These are phyloP conservation scores for Ostrea edulis DNA, from an alignment of 1,140 invertebrate species.

Conservation along the genomic window DNA sequence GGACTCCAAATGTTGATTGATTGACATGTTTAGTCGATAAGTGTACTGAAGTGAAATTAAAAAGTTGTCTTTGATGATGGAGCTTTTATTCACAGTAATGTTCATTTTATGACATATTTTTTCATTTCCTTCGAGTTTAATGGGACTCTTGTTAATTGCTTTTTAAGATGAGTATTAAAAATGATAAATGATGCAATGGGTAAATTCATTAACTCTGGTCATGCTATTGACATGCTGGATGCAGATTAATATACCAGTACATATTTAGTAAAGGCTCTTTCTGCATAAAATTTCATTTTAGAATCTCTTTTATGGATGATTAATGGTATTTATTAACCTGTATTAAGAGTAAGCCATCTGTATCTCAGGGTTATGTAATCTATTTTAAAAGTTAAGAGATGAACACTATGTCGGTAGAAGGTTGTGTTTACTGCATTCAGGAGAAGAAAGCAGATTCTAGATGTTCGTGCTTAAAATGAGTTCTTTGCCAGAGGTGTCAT, in stretches of 20 bases:
- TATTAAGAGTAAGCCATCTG: background rate
- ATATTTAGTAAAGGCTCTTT: background rate
- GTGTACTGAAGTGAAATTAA: constrained; percentile 32
- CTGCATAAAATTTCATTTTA: background rate
- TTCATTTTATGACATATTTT: constrained; percentile 34
- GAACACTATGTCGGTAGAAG: background rate
- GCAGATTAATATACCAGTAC: background rate
- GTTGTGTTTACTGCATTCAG: background rate
- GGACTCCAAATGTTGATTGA: constrained; percentile 18
- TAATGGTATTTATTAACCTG: constrained; percentile 5
- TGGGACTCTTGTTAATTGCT: constrained; percentile 18
- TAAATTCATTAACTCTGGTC: background rate
- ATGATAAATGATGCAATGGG: constrained; percentile 28
- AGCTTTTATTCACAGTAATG: constrained; percentile 17
- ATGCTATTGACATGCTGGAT: constrained; percentile 2
- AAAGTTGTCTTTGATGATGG: constrained; percentile 30
- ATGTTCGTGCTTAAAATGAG: constrained; percentile 17
- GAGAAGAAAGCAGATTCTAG: background rate
- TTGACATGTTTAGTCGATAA: constrained; percentile 39
- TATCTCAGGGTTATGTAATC: background rate
- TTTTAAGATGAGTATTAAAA: constrained; percentile 32
- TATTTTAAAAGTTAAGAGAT: background rate
- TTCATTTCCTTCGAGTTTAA: constrained; percentile 12
- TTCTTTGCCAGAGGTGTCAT: constrained; percentile 11
- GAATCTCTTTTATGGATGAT: background rate